Percentiles rank a stretch among this genome's conserved stretches.
phyloP scores from a whole-genome alignment of 2,113 vertebrate species.

The Cochlearius cochlearius region DNA sequence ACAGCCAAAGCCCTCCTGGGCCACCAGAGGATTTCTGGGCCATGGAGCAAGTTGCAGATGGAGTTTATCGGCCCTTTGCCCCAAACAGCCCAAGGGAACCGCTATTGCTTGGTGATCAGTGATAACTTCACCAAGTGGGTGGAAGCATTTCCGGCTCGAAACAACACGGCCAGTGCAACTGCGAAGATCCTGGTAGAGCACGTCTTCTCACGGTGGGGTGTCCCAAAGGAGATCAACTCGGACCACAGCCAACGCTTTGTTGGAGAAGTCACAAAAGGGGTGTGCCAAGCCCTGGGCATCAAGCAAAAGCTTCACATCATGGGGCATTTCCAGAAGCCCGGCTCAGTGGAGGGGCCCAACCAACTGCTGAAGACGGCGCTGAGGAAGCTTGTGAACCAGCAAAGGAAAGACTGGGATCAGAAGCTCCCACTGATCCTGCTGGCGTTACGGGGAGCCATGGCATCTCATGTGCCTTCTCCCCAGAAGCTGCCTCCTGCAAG shows the following conservation, averaged over 20 bases:
- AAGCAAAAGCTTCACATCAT: constrained; percentile 55
- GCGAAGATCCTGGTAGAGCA: constrained; percentile 41
- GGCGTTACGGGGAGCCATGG: not conserved
- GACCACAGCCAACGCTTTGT: constrained; percentile 10
- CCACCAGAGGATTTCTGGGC: constrained; percentile 53
- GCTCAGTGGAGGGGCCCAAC: not conserved
- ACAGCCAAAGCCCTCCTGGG: not conserved
- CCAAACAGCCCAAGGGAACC: constrained; percentile 43
- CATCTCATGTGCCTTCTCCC: not conserved
- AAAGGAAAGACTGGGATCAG: constrained; percentile 54
- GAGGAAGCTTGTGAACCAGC: constrained; percentile 14
- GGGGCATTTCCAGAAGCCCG: not conserved
- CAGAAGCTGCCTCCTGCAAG: not conserved
- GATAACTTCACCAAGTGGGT: constrained; percentile 55
- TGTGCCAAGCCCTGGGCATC: constrained; percentile 49
- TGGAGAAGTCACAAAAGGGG: not conserved
- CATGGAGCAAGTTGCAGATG: constrained; percentile 42
- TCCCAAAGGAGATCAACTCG: constrained; percentile 32
- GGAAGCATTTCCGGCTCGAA: constrained; percentile 14
- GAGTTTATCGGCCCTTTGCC: constrained; percentile 52
- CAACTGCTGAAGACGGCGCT: not conserved
- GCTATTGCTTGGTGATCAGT: constrained; percentile 45
- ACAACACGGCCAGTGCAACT: not conserved
- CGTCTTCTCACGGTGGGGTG: constrained; percentile 19
- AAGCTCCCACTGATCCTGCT: constrained; percentile 43